phyloP scores from a whole-genome alignment of 2,888 invertebrate species.

The Orthonevra nobilis region DNA sequence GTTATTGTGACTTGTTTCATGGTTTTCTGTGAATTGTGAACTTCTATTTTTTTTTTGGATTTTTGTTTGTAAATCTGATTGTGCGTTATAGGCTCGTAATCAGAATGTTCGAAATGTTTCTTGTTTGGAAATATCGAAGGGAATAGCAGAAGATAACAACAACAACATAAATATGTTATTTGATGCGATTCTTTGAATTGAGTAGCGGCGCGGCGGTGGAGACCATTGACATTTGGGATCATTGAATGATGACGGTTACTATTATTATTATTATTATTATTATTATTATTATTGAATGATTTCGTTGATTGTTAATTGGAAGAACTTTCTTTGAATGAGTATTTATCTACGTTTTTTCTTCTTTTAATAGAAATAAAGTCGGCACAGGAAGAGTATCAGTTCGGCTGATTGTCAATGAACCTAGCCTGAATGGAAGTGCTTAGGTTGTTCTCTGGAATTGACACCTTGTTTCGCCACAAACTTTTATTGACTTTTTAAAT shows the following conservation, averaged over 20 bases:
- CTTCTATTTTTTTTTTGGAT: background rate
- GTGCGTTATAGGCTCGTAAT: slow-evolving; percentile 56
- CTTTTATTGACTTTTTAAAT: too few species aligned
- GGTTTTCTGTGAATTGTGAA: slow-evolving; percentile 41
- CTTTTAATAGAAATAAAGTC: too few species aligned
- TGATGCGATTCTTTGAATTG: slow-evolving; percentile 32
- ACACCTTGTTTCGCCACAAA: too few species aligned
- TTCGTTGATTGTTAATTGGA: slow-evolving; percentile 39
- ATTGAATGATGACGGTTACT: slow-evolving; percentile 31
- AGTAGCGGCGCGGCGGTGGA: background rate
- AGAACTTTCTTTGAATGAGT: too few species aligned
- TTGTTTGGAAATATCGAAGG: too few species aligned
- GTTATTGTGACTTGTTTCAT: slow-evolving; percentile 32
- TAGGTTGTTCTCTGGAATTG: too few species aligned
- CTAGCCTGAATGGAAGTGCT: too few species aligned
- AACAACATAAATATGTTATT: background rate
- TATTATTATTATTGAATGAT: slow-evolving; percentile 28
- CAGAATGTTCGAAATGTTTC: slow-evolving; percentile 20
- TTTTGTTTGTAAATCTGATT: background rate
- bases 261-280: too few species aligned
- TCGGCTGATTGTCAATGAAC: too few species aligned
- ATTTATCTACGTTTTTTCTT: too few species aligned
- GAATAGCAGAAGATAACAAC: too few species aligned
- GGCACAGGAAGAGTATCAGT: too few species aligned
- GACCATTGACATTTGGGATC: slow-evolving; percentile 30